Evolutionary conservation across 1,140 invertebrate species (phyloP), one percentile per base, ranked within the genome.

Genomic region (Helicoverpa zea): DNA sequence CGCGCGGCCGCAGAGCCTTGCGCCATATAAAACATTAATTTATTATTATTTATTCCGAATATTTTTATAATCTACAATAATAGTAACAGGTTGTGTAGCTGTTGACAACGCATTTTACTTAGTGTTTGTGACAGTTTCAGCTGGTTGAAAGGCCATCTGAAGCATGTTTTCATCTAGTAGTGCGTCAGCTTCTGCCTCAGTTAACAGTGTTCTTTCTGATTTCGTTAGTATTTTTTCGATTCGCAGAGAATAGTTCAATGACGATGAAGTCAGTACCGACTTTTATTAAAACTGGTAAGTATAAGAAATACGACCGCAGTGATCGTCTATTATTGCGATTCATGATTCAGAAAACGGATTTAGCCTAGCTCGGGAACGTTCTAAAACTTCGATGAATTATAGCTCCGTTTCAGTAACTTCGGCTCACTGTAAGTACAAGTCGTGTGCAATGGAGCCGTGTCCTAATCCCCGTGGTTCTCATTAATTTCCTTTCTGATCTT

Each of bases 1-100:
- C 81, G 81, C 84, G 83, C 84, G 83, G 74, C 77, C 77, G 59
- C 83, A 89, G 81, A 91, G 89, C 91, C 89, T 92, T 89, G 90
- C 82, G 83, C 72, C 81, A 87, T 75, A 80, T 77, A 80, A 70
- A 49, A 52, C 35, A 78, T 68, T 29, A 5, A 47, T 79, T 23
- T 58, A 70, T 79, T 68, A 79, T 64, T 23, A n/a, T n/a, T 47
- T 58, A 70, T 70, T 30, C 13, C 12, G 1, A 68, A 68, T 43
- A 68, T 59, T 18, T 77, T 56, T 68, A 43, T 64, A 63, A 77
- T 30, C 54, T 61, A 49, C 52, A 58, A 73, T 73, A 73, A 73
- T 56, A 58, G 16, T 12, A 54, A 64, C 35, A 9, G n/a, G 29
- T 43, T 35, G 14, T 56, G 0, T 70, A 52, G 30, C n/a, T 51